Evolutionary conservation across 1,140 invertebrate species (phyloP).

Genomic region (Polypedilum pembai): DNA sequence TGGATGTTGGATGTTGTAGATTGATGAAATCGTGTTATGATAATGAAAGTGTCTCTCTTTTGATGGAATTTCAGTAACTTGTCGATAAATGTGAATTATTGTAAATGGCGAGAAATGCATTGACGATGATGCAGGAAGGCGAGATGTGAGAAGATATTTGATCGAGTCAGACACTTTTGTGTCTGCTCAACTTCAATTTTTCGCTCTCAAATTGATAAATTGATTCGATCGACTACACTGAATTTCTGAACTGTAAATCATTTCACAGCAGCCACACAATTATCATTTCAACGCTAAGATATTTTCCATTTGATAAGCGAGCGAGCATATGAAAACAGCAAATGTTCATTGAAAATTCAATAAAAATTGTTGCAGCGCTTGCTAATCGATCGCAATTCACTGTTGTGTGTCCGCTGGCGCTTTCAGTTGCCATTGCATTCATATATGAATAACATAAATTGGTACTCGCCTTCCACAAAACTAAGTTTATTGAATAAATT

Average conservation of each 20-base stretch:
- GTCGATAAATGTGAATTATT: background rate
- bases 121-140: too few species aligned
- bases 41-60: background rate
- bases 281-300: conserved; percentile 12
- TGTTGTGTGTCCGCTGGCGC: background rate
- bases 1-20: background rate
- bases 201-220: background rate
- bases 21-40: conserved; percentile 6
- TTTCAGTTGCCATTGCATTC: conserved; percentile 11
- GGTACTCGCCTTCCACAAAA: background rate
- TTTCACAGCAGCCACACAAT: background rate
- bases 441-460: background rate
- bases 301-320: background rate
- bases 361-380: background rate
- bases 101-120: background rate
- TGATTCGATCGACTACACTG: background rate
- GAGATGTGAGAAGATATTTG: conserved; percentile 5
- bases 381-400: background rate
- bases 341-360: conserved; percentile 14
- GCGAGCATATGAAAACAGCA: background rate
- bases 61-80: conserved; percentile 8
- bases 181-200: background rate
- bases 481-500: background rate
- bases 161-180: background rate
- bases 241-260: background rate